Percentiles rank a stretch among this genome's conserved stretches.
phyloP scores from a whole-genome alignment of 2,888 invertebrate genomes.

The Digitonthophagus gazella region DNA sequence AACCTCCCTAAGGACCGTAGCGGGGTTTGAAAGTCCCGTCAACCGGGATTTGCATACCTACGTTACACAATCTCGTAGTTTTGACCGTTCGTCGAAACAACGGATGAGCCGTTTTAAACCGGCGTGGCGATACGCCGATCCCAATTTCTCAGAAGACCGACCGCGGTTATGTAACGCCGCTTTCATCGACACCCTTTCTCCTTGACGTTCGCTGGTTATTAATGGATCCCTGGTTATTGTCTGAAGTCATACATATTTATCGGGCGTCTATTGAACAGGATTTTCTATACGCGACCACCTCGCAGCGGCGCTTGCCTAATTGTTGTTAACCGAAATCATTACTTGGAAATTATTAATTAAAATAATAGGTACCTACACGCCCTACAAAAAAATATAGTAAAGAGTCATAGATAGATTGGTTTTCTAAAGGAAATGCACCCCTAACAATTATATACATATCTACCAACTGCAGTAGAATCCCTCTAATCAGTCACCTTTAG shows the following conservation, averaged over 20 bases:
- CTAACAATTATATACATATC: too few relatives aligned
- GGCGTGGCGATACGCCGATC: not conserved
- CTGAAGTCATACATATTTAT: slow-evolving; percentile 15
- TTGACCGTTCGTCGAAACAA: not conserved
- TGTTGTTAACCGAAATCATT: not conserved
- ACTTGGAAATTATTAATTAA: not conserved
- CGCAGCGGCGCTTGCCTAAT: not conserved
- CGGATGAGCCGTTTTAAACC: not conserved
- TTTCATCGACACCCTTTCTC: not conserved
- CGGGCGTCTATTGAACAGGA: slow-evolving; percentile 10
- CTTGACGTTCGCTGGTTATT: slow-evolving; percentile 4
- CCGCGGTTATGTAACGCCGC: not conserved
- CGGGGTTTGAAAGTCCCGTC: not conserved
- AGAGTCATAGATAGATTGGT: too few relatives aligned
- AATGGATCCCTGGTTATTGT: slow-evolving; percentile 15
- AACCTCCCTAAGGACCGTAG: not conserved
- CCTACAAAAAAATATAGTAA: too few relatives aligned
- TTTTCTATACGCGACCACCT: slow-evolving; percentile 10
- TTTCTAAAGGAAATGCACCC: too few relatives aligned
- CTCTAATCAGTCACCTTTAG: too few relatives aligned
- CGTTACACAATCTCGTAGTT: not conserved
- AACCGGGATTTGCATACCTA: not conserved
- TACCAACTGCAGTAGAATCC: too few relatives aligned
- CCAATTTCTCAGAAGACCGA: not conserved
- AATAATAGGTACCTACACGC: too few relatives aligned